Conservation (phyloP, 2,888 invertebrate species). For the Platycheirus albimanus region DNA sequence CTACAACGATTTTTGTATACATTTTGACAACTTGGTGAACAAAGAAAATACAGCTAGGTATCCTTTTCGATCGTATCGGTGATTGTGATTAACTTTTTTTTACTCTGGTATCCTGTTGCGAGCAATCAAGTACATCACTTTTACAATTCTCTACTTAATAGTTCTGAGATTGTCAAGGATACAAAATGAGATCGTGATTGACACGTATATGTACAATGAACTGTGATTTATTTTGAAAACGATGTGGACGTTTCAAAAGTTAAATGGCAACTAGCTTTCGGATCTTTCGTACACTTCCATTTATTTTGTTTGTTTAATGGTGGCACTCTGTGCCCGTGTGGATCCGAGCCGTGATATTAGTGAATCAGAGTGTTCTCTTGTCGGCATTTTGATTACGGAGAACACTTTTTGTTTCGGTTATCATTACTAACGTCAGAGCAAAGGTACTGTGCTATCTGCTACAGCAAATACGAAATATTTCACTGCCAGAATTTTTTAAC, state of each 20-base stretch:
- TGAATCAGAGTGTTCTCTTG: constrained; percentile 40
- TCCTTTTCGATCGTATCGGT: not conserved
- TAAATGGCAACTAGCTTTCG: constrained; percentile 75
- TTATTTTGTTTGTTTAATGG: constrained; percentile 74
- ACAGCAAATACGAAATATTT: constrained; percentile 39
- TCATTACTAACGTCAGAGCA: constrained; percentile 63
- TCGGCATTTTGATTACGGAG: constrained; percentile 29
- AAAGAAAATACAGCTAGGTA: constrained; percentile 75
- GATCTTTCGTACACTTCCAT: constrained; percentile 67
- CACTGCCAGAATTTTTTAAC: constrained; percentile 54
- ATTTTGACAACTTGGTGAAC: constrained; percentile 75
- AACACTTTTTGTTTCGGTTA: constrained; percentile 48
- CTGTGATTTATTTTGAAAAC: constrained; percentile 36
- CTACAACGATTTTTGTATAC: constrained; percentile 75
- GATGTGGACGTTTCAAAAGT: constrained; percentile 75
- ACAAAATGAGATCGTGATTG: constrained; percentile 18
- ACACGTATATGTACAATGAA: constrained; percentile 2
- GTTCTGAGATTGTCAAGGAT: constrained; percentile 24
- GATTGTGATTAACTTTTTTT: constrained; percentile 49
- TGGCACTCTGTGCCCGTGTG: no score
- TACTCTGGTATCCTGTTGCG: constrained; percentile 68
- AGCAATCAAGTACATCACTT: constrained; percentile 60
- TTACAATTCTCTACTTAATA: constrained; percentile 48
- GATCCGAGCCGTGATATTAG: no score
- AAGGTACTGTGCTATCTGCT: constrained; percentile 2